Evolutionary conservation across 2,797 vertebrate genomes (phyloP).

Genomic region (Labeo calbasu): DNA sequence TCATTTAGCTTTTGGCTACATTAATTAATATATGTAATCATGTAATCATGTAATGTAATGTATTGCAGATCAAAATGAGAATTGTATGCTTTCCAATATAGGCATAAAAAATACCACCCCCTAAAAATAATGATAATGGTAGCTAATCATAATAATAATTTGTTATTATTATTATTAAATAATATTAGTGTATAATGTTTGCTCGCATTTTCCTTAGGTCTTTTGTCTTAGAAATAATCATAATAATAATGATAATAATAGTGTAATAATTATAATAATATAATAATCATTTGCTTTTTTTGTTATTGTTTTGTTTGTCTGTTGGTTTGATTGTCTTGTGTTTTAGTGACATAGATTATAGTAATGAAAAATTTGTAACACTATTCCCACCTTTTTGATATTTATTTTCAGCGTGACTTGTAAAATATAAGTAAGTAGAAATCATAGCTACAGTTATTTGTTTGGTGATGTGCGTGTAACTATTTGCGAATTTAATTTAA

Average conservation of each 20-base stretch:
- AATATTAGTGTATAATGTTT: too few relatives aligned
- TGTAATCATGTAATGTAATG: not conserved
- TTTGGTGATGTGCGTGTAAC: not conserved
- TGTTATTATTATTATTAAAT: not conserved
- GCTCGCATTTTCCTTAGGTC: too few relatives aligned
- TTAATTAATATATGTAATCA: too few relatives aligned
- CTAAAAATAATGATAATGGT: not conserved
- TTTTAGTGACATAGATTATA: not conserved
- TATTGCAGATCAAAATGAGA: not conserved
- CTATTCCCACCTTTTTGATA: not conserved
- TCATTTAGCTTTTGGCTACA: not conserved
- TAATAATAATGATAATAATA: too few relatives aligned
- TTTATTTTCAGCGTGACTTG: not conserved
- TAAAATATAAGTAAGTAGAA: not conserved
- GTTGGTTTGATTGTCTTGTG: not conserved
- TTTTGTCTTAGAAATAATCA: not conserved
- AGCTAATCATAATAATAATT: slow-evolving; percentile 1
- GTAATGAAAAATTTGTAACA: not conserved
- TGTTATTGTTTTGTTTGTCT: not conserved
- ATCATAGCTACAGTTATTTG: not conserved
- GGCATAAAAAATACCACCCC: not conserved
- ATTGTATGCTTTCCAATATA: too few relatives aligned
- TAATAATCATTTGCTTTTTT: not conserved
- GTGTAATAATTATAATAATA: not conserved
- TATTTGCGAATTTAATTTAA: not conserved